Base-by-base conservation (phyloP, 2,113 vertebrate genomes). In the Alectura lathami region DNA sequence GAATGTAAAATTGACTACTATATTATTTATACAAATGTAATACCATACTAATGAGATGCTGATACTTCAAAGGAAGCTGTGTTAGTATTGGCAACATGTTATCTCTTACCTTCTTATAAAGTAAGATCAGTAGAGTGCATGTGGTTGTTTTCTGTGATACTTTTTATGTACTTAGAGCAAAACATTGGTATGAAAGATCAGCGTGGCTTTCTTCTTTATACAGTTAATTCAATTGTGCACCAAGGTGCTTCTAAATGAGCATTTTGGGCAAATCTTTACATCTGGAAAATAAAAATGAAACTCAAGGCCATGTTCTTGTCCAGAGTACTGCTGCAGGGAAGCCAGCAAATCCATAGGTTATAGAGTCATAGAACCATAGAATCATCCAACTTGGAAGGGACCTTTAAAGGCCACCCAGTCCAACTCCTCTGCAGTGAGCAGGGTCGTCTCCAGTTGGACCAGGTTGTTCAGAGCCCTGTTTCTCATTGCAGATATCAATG, bases 401-500 rank as follows among this genome's bases (percentile, higher is more conserved):
- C n/a, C n/a, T n/a, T n/a, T n/a, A n/a, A n/a, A n/a, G n/a, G n/a
- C n/a, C n/a, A n/a, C n/a, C n/a, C n/a, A n/a, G n/a, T n/a, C n/a
- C n/a, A n/a, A n/a, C n/a, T n/a, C n/a, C n/a, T n/a, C n/a, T n/a
- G n/a, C n/a, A n/a, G n/a, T n/a, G n/a, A n/a, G n/a, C n/a, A n/a
- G n/a, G n/a, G n/a, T n/a, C n/a, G n/a, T n/a, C n/a, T n/a, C n/a
- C n/a, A n/a, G n/a, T n/a, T n/a, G n/a, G n/a, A n/a, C n/a, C n/a
- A n/a, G n/a, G n/a, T n/a, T n/a, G n/a, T n/a, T n/a, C n/a, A n/a
- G n/a, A n/a, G n/a, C n/a, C n/a, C n/a, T 91, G 36, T 84, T 89
- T 17, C 0, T 83, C 22, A 6, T 67, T 94, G 43, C 91, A 99
- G 99, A 99, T 96, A 88, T 99, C 66, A 99, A 99, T 10, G 99